Conservation (phyloP, 2,888 invertebrate genomes). For the Octonoba sinensis region DNA sequence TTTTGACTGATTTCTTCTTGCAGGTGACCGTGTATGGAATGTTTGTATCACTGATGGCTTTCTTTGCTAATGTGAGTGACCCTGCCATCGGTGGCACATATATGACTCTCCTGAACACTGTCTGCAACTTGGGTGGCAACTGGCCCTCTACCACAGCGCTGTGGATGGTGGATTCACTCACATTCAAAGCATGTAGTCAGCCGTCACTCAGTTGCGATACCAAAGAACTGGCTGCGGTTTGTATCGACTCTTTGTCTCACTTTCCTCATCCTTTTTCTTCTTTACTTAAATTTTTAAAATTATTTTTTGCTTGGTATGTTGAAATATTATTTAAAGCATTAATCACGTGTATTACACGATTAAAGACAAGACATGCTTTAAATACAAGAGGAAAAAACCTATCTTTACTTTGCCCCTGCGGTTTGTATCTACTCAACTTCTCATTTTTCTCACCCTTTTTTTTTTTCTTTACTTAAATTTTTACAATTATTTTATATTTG, state of each 20-base stretch:
- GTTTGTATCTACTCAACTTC: too few species aligned
- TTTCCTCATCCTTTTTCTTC: not conserved
- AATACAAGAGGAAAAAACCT: too few species aligned
- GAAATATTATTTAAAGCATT: too few species aligned
- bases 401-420: too few species aligned
- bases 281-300: not conserved
- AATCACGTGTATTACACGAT: too few species aligned
- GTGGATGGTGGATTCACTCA: slow-evolving; percentile 91
- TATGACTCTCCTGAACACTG: slow-evolving; percentile 97
- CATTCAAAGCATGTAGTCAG: slow-evolving; percentile 80
- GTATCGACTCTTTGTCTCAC: slow-evolving; percentile 66
- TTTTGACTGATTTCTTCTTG: slow-evolving; percentile 67
- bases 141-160: slow-evolving; percentile 94
- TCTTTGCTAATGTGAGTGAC: slow-evolving; percentile 97
- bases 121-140: slow-evolving; percentile 96
- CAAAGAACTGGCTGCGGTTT: slow-evolving; percentile 78
- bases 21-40: slow-evolving; percentile 93
- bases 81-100: slow-evolving; percentile 97
- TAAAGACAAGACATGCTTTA: too few species aligned
- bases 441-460: too few species aligned
- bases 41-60: slow-evolving; percentile 98
- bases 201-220: slow-evolving; percentile 75
- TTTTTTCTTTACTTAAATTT: too few species aligned
- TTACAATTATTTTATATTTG: too few species aligned
- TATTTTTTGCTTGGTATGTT: not conserved